A percentile compares a stretch with the other conserved stretches of the same genome.
phyloP scores from a whole-genome alignment of 2,888 invertebrate genomes.

The Panopea generosa region DNA sequence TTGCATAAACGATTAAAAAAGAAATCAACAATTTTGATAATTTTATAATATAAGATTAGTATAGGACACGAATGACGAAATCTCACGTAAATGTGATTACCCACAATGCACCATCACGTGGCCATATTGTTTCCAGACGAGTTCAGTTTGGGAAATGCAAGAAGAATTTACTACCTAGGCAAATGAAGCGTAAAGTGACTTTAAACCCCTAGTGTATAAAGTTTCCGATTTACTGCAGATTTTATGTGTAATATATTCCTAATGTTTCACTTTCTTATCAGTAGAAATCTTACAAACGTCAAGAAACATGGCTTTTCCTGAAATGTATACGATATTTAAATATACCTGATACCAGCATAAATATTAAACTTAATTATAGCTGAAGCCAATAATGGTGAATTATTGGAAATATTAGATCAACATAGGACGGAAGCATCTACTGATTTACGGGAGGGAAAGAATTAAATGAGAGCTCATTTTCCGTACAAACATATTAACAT shows the following conservation, averaged over 20 bases:
- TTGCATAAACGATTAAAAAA: no score
- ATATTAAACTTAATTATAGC: conserved; percentile 28
- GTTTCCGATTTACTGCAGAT: conserved; percentile 19
- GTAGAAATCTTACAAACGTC: conserved; percentile 3
- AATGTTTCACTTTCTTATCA: conserved; percentile 1
- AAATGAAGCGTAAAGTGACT: conserved; percentile 38
- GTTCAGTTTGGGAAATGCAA: conserved; percentile 33
- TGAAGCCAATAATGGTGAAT: conserved; percentile 22
- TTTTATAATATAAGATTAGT: no score
- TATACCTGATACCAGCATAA: conserved; percentile 22
- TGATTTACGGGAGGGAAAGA: conserved; percentile 11
- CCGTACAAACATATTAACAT: conserved; percentile 39
- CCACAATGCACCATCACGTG: background rate
- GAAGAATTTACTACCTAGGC: conserved; percentile 21
- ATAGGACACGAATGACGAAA: no score
- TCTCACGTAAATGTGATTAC: no score
- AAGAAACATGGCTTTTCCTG: conserved; percentile 6
- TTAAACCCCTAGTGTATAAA: conserved; percentile 16
- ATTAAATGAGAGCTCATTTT: conserved; percentile 13
- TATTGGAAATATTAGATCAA: conserved; percentile 21
- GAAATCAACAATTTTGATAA: no score
- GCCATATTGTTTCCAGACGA: conserved; percentile 43
- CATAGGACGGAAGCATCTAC: conserved; percentile 14
- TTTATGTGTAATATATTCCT: conserved; percentile 1
- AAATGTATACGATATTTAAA: background rate